Base-by-base conservation (phyloP, 2,113 vertebrate species). In the Corydoras sp. region DNA sequence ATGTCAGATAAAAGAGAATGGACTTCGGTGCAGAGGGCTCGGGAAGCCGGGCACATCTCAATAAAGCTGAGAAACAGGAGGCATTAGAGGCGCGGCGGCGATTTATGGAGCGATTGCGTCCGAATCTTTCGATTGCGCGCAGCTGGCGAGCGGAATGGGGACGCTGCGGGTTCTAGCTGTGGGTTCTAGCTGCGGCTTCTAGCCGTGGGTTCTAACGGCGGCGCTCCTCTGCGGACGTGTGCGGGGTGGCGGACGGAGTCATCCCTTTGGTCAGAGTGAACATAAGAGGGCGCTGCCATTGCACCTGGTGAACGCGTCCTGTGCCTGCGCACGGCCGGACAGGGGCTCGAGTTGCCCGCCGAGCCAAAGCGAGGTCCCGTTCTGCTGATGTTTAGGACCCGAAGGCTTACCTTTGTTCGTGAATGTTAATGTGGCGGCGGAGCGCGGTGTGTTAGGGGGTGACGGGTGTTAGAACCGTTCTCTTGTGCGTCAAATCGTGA, bases 201-300 rank as follows among this genome's bases (percentile, higher is more conserved):
- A 24, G 18, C 18, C 2, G 1, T 24, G 18, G 18, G 18, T 24
- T 24, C 18, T 24, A 24, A 2, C 18, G 1, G 35, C 35, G 35
- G 35, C 35, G 35, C 35, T 43, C 35, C 35, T 43, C 35, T 8
- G 35, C 35, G 35, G 35, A 8, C 7, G 35, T 8, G 35, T 8
- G 7, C 35, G 35, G 4, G 35, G 4, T 43, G 4, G 35, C 35
- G 35, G 35, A 43, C 7, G 35, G 35, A 43, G 35, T 85, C 85
- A 86, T 88, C 88, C 86, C 86, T 79, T 74, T 86, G 87, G 88
- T 85, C 88, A 81, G 81, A 88, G 79, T 90, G 90, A 90, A 92
- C 90, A 90, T 91, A 89, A 92, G 90, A 90, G 90, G 90, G 90
- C 90, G 90, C 90, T 90, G 85, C 90, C 89, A 89, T 88, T 85